These are phyloP conservation scores for Hemibagrus guttatus DNA, from an alignment of 2,797 vertebrate genomes.

Conservation along the genomic window DNA sequence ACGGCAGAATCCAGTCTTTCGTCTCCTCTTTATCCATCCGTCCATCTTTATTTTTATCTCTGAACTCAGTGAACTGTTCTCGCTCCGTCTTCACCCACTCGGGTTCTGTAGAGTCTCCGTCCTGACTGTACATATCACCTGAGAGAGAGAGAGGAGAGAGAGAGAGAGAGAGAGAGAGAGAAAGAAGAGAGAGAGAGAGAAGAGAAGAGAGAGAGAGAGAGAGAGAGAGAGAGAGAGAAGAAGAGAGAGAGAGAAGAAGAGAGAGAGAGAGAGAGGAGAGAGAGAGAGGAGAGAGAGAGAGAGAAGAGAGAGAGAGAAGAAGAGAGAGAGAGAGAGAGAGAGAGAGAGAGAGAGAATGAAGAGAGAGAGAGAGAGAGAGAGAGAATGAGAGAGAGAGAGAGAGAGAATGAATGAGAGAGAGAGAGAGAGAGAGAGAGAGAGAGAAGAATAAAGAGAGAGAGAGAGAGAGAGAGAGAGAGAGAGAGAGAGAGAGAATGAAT, in stretches of 20 bases:
- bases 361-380: not conserved
- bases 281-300: not conserved
- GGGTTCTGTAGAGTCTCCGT: conserved; percentile 85
- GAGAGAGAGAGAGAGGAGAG: not conserved
- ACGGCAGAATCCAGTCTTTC: conserved; percentile 96
- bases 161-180: not conserved
- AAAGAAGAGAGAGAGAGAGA: too few species aligned
- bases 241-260: not conserved
- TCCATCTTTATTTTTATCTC: conserved; percentile 94
- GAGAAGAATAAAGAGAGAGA: not conserved
- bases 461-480: too few species aligned
- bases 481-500: too few species aligned
- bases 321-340: not conserved
- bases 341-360: not conserved
- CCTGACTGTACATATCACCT: conserved; percentile 98
- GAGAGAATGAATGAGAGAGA: too few species aligned
- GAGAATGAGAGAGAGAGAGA: too few species aligned
- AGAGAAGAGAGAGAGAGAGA: not conserved
- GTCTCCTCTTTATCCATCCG: conserved; percentile 98
- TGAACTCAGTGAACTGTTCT: conserved; percentile 94
- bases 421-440: too few species aligned
- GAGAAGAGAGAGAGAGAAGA: not conserved
- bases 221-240: not conserved
- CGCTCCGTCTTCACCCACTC: conserved; percentile 97
- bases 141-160: not conserved